These are phyloP conservation scores for Argopecten irradians DNA, from an alignment of 1,140 invertebrate genomes.

Conservation along the genomic window DNA sequence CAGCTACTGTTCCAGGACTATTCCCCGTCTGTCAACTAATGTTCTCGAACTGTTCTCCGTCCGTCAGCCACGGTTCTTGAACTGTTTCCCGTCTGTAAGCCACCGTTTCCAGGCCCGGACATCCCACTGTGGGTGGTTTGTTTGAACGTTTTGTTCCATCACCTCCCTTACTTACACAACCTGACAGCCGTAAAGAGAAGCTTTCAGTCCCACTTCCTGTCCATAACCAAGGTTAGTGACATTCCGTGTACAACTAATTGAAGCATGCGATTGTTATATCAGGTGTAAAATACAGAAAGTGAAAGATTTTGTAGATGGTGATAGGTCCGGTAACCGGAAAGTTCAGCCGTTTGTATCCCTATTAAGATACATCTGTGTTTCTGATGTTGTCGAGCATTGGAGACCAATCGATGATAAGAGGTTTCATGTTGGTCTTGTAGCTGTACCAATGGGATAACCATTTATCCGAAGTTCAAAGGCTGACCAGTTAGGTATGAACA, in stretches of 20 bases:
- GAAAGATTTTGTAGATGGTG: background rate
- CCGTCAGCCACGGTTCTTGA: background rate
- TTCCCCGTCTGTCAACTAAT: background rate
- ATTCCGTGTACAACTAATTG: slow-evolving; percentile 9
- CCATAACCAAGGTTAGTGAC: background rate
- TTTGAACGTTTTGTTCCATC: slow-evolving; percentile 16
- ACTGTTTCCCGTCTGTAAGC: background rate
- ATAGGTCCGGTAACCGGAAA: background rate
- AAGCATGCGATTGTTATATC: background rate
- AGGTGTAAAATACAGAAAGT: background rate
- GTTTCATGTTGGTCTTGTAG: background rate
- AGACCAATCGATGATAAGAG: background rate
- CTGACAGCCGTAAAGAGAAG: background rate
- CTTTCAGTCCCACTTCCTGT: background rate
- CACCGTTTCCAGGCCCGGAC: background rate
- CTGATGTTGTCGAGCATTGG: background rate
- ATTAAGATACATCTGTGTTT: background rate
- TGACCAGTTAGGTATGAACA: background rate
- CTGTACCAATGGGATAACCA: background rate
- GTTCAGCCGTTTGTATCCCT: background rate
- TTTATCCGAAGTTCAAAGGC: slow-evolving; percentile 8
- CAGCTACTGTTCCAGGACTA: background rate
- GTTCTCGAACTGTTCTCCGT: background rate
- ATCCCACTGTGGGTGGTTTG: background rate
- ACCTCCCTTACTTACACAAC: background rate